Percentiles rank a stretch among this genome's conserved stretches.
Evolutionary conservation across 2,797 vertebrate species (phyloP).

Genomic region (Cynopterus sphinx): DNA sequence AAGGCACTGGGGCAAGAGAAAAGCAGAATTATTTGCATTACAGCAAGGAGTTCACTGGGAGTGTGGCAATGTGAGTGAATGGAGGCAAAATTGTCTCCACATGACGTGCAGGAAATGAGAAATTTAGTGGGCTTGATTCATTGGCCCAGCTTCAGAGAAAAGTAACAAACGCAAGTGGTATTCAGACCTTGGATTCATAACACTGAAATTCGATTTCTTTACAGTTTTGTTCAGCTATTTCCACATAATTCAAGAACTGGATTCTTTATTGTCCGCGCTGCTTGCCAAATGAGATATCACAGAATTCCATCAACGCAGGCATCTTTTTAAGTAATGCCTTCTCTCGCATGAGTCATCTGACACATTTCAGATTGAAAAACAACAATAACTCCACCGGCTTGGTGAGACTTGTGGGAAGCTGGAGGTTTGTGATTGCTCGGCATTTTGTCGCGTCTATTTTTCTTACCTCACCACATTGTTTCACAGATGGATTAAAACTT

Average conservation of each 20-base stretch:
- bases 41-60: background rate
- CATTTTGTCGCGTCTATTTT: background rate
- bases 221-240: background rate
- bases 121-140: background rate
- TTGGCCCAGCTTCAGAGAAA: background rate
- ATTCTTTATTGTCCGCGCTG: background rate
- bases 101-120: background rate
- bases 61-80: background rate
- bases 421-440: background rate
- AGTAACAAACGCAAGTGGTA: background rate
- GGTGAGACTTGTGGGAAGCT: background rate
- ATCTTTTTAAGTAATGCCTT: slow-evolving; percentile 3
- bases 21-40: background rate
- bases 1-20: background rate
- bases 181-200: background rate
- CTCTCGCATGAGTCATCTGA: background rate
- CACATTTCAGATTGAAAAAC: background rate
- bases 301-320: background rate
- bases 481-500: background rate
- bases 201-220: background rate
- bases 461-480: background rate
- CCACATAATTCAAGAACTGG: background rate
- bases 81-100: background rate
- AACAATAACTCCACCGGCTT: background rate
- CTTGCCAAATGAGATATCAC: background rate